Evolutionary conservation across 2,888 invertebrate genomes (phyloP).

Genomic region (Aspidapion aeneum): DNA sequence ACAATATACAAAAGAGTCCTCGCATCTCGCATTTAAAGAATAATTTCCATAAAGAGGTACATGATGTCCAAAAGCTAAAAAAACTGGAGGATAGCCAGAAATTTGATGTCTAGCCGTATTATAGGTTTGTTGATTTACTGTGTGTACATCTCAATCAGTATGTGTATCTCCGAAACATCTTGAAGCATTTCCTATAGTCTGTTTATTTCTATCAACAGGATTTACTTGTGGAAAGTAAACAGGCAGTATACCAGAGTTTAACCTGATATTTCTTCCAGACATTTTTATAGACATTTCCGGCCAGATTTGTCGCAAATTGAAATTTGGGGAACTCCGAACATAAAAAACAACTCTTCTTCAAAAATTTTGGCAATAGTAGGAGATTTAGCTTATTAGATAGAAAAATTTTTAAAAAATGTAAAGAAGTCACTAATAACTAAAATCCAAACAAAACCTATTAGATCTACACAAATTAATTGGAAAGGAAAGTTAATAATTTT

Average conservation of each 20-base stretch:
- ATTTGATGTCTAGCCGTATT: slow-evolving; percentile 11
- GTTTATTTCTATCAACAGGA: slow-evolving; percentile 11
- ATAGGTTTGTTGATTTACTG: slow-evolving; percentile 11
- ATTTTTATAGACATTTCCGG: slow-evolving; percentile 5
- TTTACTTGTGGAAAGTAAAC: slow-evolving; percentile 14
- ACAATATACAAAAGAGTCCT: neutral
- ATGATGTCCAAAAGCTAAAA: neutral
- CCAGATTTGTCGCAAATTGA: slow-evolving; percentile 34
- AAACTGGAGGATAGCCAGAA: slow-evolving; percentile 1
- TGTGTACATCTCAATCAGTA: slow-evolving; percentile 15
- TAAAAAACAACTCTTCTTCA: slow-evolving; percentile 21
- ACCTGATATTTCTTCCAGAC: neutral
- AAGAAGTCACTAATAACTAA: slow-evolving; percentile 27
- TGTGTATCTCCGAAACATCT: slow-evolving; percentile 17
- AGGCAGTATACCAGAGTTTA: neutral
- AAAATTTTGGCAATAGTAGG: slow-evolving; percentile 7
- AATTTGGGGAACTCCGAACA: slow-evolving; percentile 30
- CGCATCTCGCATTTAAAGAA: neutral
- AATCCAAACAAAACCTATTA: slow-evolving; percentile 18
- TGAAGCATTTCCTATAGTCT: slow-evolving; percentile 10
- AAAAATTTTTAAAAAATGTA: too few relatives aligned
- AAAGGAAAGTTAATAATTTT: neutral
- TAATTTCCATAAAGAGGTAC: neutral
- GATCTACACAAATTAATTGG: slow-evolving; percentile 10
- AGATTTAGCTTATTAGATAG: neutral